These are phyloP conservation scores for Nycticryphes semicollaris DNA, from an alignment of 2,113 vertebrate genomes.

Conservation along the genomic window DNA sequence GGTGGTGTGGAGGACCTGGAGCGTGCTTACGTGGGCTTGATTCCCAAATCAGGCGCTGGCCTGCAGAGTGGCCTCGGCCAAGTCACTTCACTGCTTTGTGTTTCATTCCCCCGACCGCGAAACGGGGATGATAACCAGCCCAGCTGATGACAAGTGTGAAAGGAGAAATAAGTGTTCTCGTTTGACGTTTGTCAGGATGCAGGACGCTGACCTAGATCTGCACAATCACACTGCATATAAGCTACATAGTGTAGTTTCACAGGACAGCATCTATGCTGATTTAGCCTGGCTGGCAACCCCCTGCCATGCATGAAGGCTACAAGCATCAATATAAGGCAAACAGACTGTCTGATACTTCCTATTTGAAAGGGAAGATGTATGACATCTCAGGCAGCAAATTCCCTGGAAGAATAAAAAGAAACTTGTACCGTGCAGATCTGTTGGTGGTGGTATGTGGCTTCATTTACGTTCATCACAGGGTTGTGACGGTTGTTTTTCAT, in stretches of 20 bases:
- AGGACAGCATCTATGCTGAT: neutral
- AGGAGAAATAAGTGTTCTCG: neutral
- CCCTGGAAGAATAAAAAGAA: neutral
- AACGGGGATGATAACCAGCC: neutral
- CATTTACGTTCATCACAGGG: fast-evolving
- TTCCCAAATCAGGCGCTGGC: neutral
- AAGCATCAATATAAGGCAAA: neutral
- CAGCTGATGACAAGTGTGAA: neutral
- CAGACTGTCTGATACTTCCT: neutral
- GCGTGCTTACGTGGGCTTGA: neutral
- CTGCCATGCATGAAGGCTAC: neutral
- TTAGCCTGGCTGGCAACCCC: neutral
- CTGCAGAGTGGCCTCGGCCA: neutral
- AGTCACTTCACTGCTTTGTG: neutral
- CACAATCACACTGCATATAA: neutral
- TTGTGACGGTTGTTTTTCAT: neutral
- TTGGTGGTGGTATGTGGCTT: neutral
- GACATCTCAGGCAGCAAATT: neutral
- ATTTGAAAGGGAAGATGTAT: neutral
- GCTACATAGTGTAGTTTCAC: neutral
- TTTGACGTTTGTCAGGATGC: constrained; percentile 1
- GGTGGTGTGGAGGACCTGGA: neutral
- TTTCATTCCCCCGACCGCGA: fast-evolving
- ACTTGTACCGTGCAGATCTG: neutral
- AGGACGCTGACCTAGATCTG: constrained; percentile 54